Evolutionary conservation across 2,797 vertebrate genomes (phyloP), one percentile per base, ranked within the genome.

Genomic region (Protosalanx chinensis): DNA sequence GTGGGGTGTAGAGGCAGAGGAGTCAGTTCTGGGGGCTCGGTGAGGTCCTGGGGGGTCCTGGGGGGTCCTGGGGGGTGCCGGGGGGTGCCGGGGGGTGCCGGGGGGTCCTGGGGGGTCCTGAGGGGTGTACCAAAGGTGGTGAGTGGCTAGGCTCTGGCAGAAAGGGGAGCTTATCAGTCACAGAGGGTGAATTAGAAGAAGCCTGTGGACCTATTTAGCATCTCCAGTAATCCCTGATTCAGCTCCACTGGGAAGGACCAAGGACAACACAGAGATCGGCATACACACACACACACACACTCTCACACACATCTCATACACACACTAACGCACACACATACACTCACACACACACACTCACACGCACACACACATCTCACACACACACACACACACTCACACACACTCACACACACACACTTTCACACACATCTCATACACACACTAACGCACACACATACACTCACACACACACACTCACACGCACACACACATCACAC

Each of bases 221-320:
- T 84, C 80, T 72, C 7, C 27, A 33, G 56, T 88, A 82, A 89
- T 87, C 84, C 80, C 78, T 0, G 74, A 86, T 81, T 85, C 73
- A 76, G 80, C 78, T 77, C 61, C 74, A 69, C 68, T 41, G 65
- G 73, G 70, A 49, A 49, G 63, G 41, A 5, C 27, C 72, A 62
- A 63, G 57, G 68, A 69, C 16, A 51, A 51, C 64, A 79, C 12
- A 12, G 8, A 13, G 41, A 46, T 46, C 10, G 7, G 41, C 41
- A 46, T 8, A 46, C 41, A 32, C 60, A 71, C 69, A 29, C 13
- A 60, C 56, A 46, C 18, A n/a, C n/a, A n/a, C n/a, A n/a, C n/a
- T n/a, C 23, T 1, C 23, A 27, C 1, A 1, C 23, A 27, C 23
- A 27, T n/a, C 23, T 27, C 23, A 27, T 1, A 27, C 23, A 27